Percentiles rank a stretch among this genome's conserved stretches.
These are phyloP conservation scores for Seira ritae DNA, from an alignment of 2,888 invertebrate species.

Conservation along the genomic window DNA sequence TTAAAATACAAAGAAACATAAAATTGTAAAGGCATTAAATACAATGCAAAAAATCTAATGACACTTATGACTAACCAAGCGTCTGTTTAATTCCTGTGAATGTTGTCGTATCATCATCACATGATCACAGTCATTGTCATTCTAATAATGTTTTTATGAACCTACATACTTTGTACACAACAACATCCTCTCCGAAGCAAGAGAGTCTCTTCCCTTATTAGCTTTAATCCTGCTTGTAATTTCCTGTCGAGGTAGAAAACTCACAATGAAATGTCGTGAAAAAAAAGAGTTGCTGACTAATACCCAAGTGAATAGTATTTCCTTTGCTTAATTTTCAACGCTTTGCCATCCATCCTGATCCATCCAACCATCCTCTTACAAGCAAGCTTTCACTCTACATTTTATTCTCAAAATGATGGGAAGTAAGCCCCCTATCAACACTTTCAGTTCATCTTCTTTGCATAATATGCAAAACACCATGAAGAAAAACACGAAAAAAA, in stretches of 20 bases:
- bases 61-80: conserved; percentile 30
- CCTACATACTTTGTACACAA: conserved; percentile 4
- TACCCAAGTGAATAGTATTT: conserved; percentile 66
- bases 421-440: conserved; percentile 1
- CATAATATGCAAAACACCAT: neutral
- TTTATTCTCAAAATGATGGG: neutral
- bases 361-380: conserved; percentile 33
- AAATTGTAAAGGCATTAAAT: neutral
- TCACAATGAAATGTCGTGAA: conserved; percentile 52
- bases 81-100: conserved; percentile 28
- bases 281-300: conserved; percentile 55
- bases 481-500: conserved; percentile 3
- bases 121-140: neutral
- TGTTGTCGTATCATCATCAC: neutral
- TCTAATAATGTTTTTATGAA: conserved; percentile 23
- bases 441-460: conserved; percentile 38
- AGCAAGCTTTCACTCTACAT: neutral
- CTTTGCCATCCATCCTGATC: too few species aligned
- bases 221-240: conserved; percentile 55
- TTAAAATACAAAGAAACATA: neutral
- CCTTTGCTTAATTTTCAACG: conserved; percentile 71
- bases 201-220: conserved; percentile 33
- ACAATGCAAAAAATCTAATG: conserved; percentile 4
- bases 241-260: conserved; percentile 41
- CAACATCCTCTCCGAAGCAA: neutral